Evolutionary conservation across 2,113 vertebrate genomes (phyloP), one percentile per base, ranked within the genome.

Genomic region (Cephalopterus ornatus): DNA sequence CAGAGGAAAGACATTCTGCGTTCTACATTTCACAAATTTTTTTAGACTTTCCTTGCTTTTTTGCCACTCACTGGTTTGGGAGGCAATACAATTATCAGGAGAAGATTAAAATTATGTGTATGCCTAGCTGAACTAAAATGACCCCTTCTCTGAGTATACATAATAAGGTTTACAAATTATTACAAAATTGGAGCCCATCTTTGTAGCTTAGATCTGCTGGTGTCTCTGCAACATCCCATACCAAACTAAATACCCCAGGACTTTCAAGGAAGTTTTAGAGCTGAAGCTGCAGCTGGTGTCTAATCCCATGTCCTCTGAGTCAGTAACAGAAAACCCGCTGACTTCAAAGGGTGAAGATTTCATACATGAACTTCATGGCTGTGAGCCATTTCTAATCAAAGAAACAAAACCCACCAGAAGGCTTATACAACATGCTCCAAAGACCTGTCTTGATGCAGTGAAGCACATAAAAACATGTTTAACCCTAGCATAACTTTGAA

Each of bases 291-390:
- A 67, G 50, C 65, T 94, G 65, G 44, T 75, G 52, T 89, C 74
- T 97, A 94, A 92, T 95, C 84, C 70, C 41, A 8, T 65, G 89
- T 92, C 89, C 76, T 91, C 56, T 89, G 92, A 89, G 74, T 49
- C 93, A 92, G 35, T 67, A 67, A 66, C 39, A 95, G 84, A 91
- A 86, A 91, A 77, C 32, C 13, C 7, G 0, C 26, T 78, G 39
- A 91, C 90, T 96, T 96, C 93, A 96, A 95, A 96, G 88, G 41
- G 76, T 88, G 61, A 74, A 86, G 74, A 93, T 93, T 93, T 95
- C 79, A 78, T 94, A 96, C 65, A 88, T 78, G 75, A 84, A 68
- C 83, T 94, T 71, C 37, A 46, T 90, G 78, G 79, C 94, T 92
- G 65, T 1, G 4, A 95, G 83, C 85, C 82, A 88, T 92, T 93